phyloP scores from a whole-genome alignment of 2,888 invertebrate species.

The Eristalinus sepulchralis region DNA sequence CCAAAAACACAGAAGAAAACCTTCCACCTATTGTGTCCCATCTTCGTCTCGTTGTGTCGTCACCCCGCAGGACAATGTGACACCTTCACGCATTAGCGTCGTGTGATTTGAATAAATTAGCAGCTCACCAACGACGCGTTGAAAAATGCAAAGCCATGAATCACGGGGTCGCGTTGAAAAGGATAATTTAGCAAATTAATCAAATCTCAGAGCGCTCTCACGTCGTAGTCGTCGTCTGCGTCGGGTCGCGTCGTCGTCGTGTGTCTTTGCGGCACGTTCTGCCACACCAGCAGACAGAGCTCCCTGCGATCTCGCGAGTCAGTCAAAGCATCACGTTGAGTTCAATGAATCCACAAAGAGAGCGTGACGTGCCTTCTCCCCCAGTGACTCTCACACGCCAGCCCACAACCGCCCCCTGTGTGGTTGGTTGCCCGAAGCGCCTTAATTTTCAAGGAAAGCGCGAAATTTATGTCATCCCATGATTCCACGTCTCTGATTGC shows the following conservation, averaged over 20 bases:
- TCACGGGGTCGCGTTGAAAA: conserved; percentile 21
- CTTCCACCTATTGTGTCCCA: neutral
- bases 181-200: conserved; percentile 61
- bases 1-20: neutral
- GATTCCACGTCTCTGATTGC: conserved; percentile 62
- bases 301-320: conserved; percentile 35
- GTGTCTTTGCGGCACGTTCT: neutral
- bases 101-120: conserved; percentile 64
- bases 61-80: conserved; percentile 3
- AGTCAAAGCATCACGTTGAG: conserved; percentile 51
- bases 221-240: neutral
- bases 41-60: neutral
- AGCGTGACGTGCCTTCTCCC: conserved; percentile 19
- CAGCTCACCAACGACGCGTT: conserved; percentile 34
- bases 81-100: conserved; percentile 53
- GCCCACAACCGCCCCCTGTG: neutral
- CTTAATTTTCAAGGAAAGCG: conserved; percentile 47
- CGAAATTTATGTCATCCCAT: conserved; percentile 63
- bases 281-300: neutral
- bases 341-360: conserved; percentile 52
- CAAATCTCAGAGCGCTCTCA: conserved; percentile 40
- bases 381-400: neutral
- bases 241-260: neutral
- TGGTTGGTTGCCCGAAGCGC: neutral
- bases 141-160: conserved; percentile 60